Conservation (phyloP, 92 coral and sea anemone species). For the Epizoanthus illoricatus region DNA sequence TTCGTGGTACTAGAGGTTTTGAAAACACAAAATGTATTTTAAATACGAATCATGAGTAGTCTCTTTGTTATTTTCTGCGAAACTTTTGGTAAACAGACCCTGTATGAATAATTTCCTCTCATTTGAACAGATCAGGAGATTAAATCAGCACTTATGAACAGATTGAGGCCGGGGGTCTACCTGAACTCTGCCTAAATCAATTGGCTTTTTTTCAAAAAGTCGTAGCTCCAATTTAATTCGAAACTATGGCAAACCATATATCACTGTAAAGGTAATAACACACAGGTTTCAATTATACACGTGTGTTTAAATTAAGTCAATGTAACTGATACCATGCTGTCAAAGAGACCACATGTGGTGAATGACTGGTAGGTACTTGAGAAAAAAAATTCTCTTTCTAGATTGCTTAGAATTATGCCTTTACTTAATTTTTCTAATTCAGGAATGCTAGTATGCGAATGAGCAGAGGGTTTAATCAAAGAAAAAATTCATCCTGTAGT, state of each 20-base stretch:
- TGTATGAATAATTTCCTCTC: too few relatives aligned
- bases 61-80: too few relatives aligned
- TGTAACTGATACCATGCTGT: conserved; percentile 15
- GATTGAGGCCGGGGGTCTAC: conserved; percentile 40
- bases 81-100: too few relatives aligned
- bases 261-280: conserved; percentile 10
- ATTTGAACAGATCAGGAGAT: too few relatives aligned
- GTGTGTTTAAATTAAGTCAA: neutral
- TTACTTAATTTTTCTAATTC: neutral
- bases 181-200: conserved; percentile 12
- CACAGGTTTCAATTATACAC: neutral
- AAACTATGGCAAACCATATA: conserved; percentile 32
- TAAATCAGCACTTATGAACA: too few relatives aligned
- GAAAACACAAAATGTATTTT: too few relatives aligned
- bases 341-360: conserved; percentile 25
- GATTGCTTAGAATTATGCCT: neutral
- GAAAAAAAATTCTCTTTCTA: conserved; percentile 1
- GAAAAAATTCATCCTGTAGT: neutral
- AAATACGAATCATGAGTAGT: too few relatives aligned
- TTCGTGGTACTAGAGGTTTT: too few relatives aligned
- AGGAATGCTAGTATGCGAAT: neutral
- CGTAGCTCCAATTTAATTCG: conserved; percentile 6
- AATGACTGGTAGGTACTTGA: conserved; percentile 25
- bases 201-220: neutral
- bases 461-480: conserved; percentile 25